Conservation (phyloP, 2,113 vertebrate genomes). For the Trogon melanurus region DNA sequence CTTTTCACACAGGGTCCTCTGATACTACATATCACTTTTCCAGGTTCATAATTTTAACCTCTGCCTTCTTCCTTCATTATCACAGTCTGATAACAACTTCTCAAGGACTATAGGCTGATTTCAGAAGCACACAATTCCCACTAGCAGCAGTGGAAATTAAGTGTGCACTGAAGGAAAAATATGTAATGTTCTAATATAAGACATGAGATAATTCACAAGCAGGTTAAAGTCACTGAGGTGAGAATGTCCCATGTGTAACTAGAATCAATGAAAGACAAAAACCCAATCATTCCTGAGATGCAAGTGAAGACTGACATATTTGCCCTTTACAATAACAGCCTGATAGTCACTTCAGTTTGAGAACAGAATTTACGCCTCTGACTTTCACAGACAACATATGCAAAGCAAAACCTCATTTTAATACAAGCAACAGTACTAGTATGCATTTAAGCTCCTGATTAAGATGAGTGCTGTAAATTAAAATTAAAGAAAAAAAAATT, state of each 20-base stretch:
- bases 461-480: slow-evolving; percentile 7
- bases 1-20: background rate
- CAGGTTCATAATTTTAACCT: background rate
- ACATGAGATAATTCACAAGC: background rate
- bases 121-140: background rate
- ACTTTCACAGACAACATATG: background rate
- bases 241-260: background rate
- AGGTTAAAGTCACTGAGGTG: background rate
- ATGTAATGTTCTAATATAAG: background rate
- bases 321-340: background rate
- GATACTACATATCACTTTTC: background rate
- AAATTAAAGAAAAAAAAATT: background rate
- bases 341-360: background rate
- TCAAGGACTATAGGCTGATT: background rate
- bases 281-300: background rate
- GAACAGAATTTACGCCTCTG: background rate
- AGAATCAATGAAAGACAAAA: background rate
- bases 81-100: background rate
- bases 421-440: slow-evolving; percentile 8
- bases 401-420: background rate
- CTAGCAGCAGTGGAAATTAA: background rate
- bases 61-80: background rate
- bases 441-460: slow-evolving; percentile 14
- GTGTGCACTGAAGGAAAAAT: background rate
- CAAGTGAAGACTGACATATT: background rate